A percentile compares a stretch with the other conserved stretches of the same genome.
Conservation (phyloP, 2,797 vertebrate species). For the Darevskia mixta region DNA sequence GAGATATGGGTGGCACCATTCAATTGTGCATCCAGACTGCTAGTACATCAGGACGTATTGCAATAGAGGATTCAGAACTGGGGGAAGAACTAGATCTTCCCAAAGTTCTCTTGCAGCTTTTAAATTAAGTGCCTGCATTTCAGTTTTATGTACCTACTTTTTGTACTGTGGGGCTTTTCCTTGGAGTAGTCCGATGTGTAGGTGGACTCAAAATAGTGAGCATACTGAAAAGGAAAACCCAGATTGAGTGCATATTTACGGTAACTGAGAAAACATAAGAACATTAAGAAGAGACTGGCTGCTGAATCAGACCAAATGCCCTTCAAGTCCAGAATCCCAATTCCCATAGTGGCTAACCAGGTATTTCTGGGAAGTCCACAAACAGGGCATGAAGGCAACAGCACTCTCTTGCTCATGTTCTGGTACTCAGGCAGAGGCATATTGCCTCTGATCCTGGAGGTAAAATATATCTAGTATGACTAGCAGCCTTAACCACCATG, state of each 20-base stretch:
- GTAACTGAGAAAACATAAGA: neutral
- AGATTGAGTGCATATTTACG: neutral
- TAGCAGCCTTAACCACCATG: too few relatives aligned
- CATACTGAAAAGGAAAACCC: conserved; percentile 65
- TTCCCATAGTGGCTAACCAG: neutral
- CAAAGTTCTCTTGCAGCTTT: neutral
- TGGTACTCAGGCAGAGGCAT: too few relatives aligned
- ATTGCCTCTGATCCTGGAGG: too few relatives aligned
- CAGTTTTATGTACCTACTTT: conserved; percentile 48
- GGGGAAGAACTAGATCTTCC: neutral
- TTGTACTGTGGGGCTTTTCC: conserved; percentile 45
- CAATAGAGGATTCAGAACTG: neutral
- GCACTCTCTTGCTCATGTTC: too few relatives aligned
- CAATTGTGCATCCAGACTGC: neutral
- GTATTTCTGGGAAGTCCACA: too few relatives aligned
- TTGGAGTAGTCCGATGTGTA: conserved; percentile 61
- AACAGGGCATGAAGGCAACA: too few relatives aligned
- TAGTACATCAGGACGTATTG: neutral
- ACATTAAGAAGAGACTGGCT: neutral
- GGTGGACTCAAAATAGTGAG: conserved; percentile 71
- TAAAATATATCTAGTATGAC: too few relatives aligned
- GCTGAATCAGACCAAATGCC: neutral
- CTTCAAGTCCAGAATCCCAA: neutral
- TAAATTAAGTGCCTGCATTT: neutral
- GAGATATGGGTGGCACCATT: too few relatives aligned